A percentile compares a stretch with the other conserved stretches of the same genome.
Conservation (phyloP, 2,888 invertebrate species). For the Mactromeris polynyma region DNA sequence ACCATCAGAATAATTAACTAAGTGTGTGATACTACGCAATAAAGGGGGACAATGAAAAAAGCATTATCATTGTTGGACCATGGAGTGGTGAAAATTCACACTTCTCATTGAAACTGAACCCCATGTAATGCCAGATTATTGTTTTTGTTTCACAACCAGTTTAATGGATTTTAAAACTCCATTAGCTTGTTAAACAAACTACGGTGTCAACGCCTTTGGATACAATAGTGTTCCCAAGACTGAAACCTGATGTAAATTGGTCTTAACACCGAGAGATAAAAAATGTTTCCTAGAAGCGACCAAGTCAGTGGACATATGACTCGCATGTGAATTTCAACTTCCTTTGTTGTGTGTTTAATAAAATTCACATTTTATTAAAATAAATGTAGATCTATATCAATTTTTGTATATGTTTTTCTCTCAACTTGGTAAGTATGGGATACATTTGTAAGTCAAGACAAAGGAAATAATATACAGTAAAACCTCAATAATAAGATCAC, state of each 20-base stretch:
- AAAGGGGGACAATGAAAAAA: slow-evolving; percentile 6
- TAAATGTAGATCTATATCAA: no score
- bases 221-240: not conserved
- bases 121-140: not conserved
- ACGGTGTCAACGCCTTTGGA: not conserved
- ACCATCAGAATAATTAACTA: slow-evolving; percentile 17
- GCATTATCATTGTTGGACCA: not conserved
- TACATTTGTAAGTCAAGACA: not conserved
- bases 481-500: no score
- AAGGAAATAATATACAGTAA: not conserved
- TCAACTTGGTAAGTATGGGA: no score
- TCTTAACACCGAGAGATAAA: not conserved
- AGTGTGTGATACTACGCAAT: not conserved
- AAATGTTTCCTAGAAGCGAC: not conserved
- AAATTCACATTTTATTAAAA: no score
- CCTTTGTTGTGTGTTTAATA: no score
- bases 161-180: not conserved
- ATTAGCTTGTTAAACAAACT: not conserved
- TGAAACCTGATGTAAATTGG: not conserved
- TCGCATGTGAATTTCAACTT: no score
- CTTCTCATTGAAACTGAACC: not conserved
- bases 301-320: no score
- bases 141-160: not conserved
- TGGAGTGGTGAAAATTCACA: not conserved
- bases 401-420: no score